phyloP scores from a whole-genome alignment of 2,888 invertebrate genomes.

The Imbricaverruca yamaguchii region DNA sequence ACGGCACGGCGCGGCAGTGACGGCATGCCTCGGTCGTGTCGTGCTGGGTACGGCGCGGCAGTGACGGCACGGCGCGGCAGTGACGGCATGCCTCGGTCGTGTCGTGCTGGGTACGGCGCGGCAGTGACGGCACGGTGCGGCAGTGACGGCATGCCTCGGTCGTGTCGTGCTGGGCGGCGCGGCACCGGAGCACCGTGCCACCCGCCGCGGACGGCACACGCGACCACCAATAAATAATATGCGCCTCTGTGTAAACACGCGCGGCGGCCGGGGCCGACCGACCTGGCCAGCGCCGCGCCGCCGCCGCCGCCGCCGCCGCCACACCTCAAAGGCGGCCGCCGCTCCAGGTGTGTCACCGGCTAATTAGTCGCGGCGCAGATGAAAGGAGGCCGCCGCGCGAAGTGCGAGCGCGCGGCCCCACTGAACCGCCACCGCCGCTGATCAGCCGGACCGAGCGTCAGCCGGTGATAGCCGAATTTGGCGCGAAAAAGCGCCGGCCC shows the following conservation, averaged over 20 bases:
- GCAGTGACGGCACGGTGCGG: too few species aligned
- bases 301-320: background rate
- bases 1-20: too few species aligned
- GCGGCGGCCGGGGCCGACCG: background rate
- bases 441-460: background rate
- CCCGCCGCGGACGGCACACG: background rate
- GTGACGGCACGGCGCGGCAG: too few species aligned
- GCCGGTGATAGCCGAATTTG: background rate
- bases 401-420: too few species aligned
- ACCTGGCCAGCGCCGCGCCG: background rate
- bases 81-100: too few species aligned
- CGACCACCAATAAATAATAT: background rate
- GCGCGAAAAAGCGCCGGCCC: background rate
- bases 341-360: background rate
- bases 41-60: too few species aligned
- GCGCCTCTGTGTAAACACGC: background rate
- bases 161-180: too few species aligned
- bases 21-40: too few species aligned
- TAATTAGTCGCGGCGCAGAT: background rate
- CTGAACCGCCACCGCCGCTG: background rate
- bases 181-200: background rate
- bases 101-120: too few species aligned
- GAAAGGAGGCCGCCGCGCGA: background rate
- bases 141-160: too few species aligned
- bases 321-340: background rate